These are phyloP conservation scores for Nicator chloris DNA, from an alignment of 2,113 vertebrate genomes.

Conservation along the genomic window DNA sequence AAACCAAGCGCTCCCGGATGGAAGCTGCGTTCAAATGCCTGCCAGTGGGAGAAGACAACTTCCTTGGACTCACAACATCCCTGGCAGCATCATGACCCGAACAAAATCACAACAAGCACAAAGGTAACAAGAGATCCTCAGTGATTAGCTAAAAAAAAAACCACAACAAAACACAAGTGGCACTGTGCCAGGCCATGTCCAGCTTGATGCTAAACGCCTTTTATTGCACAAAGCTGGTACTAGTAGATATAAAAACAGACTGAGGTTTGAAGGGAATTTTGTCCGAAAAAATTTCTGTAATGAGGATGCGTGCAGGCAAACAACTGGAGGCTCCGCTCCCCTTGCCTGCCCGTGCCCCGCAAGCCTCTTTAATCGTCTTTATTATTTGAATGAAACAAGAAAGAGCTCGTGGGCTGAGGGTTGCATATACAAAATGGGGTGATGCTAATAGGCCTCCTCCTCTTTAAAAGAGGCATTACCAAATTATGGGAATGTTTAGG, in stretches of 20 bases:
- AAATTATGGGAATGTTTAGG: slow-evolving; percentile 45
- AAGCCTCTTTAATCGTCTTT: slow-evolving; percentile 18
- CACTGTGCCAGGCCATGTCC: slow-evolving; percentile 76
- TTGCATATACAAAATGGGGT: not conserved
- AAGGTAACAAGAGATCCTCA: slow-evolving; percentile 67
- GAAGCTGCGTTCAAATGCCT: not conserved
- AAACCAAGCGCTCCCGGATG: not conserved
- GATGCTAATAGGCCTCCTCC: slow-evolving; percentile 39
- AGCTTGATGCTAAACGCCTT: slow-evolving; percentile 77
- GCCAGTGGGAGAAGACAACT: slow-evolving; percentile 16
- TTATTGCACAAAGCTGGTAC: slow-evolving; percentile 72
- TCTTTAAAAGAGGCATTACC: slow-evolving; percentile 25
- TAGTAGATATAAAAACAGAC: slow-evolving; percentile 58
- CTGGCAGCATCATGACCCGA: slow-evolving; percentile 40
- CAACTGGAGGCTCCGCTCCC: slow-evolving; percentile 50
- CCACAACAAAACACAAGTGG: slow-evolving; percentile 41
- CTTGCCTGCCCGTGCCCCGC: not conserved
- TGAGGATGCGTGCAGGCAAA: slow-evolving; percentile 47
- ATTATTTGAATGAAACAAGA: slow-evolving; percentile 44
- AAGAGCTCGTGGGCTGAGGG: slow-evolving; percentile 37
- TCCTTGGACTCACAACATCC: not conserved
- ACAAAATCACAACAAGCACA: slow-evolving; percentile 66
- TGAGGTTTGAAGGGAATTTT: slow-evolving; percentile 56
- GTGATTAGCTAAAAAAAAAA: slow-evolving; percentile 17
- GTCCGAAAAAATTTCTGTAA: slow-evolving; percentile 29